These are phyloP conservation scores for Odontophorus gujanensis DNA, from an alignment of 2,113 vertebrate species.

Conservation along the genomic window DNA sequence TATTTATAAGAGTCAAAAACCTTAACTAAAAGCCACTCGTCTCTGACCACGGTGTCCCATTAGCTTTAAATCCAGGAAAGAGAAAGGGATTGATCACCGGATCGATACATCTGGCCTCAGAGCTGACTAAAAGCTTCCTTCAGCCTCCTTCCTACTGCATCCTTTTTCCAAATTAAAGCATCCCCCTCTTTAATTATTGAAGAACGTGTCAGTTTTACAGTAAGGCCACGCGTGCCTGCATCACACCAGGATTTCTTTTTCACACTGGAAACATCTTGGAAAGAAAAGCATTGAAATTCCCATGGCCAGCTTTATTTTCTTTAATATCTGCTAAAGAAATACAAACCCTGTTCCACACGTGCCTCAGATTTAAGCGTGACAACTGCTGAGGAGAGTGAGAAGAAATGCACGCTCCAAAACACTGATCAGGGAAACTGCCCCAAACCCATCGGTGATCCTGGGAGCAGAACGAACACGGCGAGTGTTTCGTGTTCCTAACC, in stretches of 20 bases:
- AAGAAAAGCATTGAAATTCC: background rate
- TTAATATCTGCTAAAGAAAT: background rate
- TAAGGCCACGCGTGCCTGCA: constrained; percentile 52
- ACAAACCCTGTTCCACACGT: background rate
- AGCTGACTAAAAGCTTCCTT: constrained; percentile 84
- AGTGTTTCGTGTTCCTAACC: background rate
- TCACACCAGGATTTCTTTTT: constrained; percentile 56
- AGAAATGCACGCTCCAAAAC: background rate
- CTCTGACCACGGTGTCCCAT: constrained; percentile 77
- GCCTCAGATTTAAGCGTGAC: background rate
- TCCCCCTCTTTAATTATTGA: constrained; percentile 79
- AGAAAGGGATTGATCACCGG: constrained; percentile 80
- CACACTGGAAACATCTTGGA: constrained; percentile 12
- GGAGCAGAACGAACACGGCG: background rate
- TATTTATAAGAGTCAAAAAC: constrained; percentile 77
- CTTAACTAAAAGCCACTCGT: constrained; percentile 79
- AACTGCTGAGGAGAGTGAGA: background rate
- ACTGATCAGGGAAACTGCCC: background rate
- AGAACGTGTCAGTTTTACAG: constrained; percentile 66
- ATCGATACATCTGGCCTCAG: constrained; percentile 87
- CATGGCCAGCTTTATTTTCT: rapidly evolving
- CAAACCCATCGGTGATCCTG: background rate
- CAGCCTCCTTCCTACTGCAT: constrained; percentile 80
- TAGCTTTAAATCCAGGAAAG: constrained; percentile 82
- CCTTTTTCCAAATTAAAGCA: constrained; percentile 79